Percentiles rank a stretch among this genome's conserved stretches.
Conservation (phyloP, 2,888 invertebrate genomes). For the Strigamia maritima region DNA sequence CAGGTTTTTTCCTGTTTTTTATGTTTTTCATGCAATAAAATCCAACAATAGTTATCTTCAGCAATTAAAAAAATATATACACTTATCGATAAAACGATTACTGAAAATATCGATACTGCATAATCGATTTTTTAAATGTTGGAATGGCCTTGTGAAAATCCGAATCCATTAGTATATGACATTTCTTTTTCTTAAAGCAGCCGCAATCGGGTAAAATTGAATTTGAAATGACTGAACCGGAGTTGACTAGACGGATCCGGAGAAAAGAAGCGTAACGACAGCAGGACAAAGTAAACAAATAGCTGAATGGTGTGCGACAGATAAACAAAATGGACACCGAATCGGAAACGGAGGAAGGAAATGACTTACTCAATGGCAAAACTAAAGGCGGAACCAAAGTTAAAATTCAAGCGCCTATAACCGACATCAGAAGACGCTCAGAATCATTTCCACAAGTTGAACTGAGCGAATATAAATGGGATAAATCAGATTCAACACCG, state of each 20-base stretch:
- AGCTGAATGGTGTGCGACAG: not conserved
- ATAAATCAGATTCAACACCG: conserved; percentile 38
- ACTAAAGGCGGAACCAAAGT: not conserved
- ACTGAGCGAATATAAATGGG: conserved; percentile 36
- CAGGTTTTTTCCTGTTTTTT: too few relatives aligned
- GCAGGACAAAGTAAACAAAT: not conserved
- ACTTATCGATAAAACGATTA: not conserved
- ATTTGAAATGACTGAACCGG: not conserved
- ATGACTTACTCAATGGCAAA: not conserved
- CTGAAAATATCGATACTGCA: not conserved
- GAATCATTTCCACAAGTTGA: conserved; percentile 28
- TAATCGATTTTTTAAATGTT: not conserved
- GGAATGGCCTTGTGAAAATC: not conserved
- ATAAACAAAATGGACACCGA: conserved; percentile 9
- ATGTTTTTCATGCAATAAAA: too few relatives aligned
- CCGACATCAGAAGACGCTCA: not conserved
- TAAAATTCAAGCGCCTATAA: not conserved
- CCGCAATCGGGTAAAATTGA: not conserved
- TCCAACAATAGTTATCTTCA: too few relatives aligned
- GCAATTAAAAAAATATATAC: not conserved
- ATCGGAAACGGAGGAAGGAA: not conserved
- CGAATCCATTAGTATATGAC: too few relatives aligned
- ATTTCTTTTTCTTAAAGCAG: not conserved
- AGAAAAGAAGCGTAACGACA: not conserved
- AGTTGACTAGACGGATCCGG: not conserved